A percentile compares a stretch with the other conserved stretches of the same genome.
phyloP scores from a whole-genome alignment of 2,888 invertebrate species.

The Drosophila atripex region DNA sequence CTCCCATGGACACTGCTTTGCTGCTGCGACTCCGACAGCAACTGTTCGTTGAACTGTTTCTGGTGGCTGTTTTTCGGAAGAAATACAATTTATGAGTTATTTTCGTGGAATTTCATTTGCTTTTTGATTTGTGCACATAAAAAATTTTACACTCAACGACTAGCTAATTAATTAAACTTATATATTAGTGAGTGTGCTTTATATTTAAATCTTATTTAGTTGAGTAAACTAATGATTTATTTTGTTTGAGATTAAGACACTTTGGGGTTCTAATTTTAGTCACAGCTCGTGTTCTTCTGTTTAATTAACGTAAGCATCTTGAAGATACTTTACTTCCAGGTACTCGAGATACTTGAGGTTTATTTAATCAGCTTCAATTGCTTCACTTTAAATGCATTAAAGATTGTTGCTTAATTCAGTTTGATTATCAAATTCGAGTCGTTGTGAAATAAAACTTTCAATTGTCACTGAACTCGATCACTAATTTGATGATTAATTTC shows the following conservation, averaged over 20 bases:
- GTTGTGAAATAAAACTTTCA: neutral
- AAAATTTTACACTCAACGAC: neutral
- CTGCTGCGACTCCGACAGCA: conserved; percentile 80
- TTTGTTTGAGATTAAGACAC: neutral
- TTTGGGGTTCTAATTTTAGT: neutral
- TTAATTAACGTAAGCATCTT: neutral
- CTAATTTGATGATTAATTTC: neutral
- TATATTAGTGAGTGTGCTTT: neutral
- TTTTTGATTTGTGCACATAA: neutral
- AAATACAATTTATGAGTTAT: conserved; percentile 20
- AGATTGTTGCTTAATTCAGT: neutral
- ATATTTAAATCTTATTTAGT: neutral
- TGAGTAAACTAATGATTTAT: neutral
- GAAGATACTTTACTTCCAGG: neutral
- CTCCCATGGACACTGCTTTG: conserved; percentile 61
- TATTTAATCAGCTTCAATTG: neutral
- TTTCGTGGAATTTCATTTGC: neutral
- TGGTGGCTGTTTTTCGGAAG: conserved; percentile 17
- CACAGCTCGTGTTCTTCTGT: neutral
- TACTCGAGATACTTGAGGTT: neutral
- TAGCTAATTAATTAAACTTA: neutral
- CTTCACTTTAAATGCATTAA: neutral
- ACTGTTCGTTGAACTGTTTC: conserved; percentile 46
- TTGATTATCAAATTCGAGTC: neutral
- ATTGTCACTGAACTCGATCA: neutral